Evolutionary conservation across 2,113 vertebrate species (phyloP).

Genomic region (Tetrao urogallus): DNA sequence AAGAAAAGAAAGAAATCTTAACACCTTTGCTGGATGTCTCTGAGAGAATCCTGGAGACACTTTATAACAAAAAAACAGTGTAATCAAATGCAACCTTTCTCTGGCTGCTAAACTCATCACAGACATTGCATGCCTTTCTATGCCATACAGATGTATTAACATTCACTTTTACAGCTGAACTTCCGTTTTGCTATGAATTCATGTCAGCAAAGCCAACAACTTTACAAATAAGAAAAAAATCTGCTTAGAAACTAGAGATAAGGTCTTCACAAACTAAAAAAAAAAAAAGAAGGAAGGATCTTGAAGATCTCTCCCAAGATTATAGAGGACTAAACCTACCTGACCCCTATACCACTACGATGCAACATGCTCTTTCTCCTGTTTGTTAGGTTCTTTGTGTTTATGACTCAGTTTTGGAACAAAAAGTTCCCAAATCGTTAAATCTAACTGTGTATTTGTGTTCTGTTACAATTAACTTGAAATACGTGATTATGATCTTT

Average conservation of each 20-base stretch:
- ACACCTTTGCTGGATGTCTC: not conserved
- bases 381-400: not conserved
- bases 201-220: not conserved
- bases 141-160: not conserved
- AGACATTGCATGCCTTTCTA: not conserved
- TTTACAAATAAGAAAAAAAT: not conserved
- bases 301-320: not conserved
- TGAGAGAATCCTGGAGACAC: not conserved
- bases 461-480: slow-evolving; percentile 28
- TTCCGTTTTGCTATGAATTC: not conserved
- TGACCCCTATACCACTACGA: rapidly evolving
- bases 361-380: not conserved
- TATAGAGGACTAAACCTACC: not conserved
- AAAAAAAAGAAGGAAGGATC: not conserved
- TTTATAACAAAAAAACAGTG: not conserved
- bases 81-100: not conserved
- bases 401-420: slow-evolving; percentile 51
- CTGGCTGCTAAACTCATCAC: slow-evolving; percentile 31
- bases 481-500: slow-evolving; percentile 1
- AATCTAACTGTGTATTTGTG: slow-evolving; percentile 29
- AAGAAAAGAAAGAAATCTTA: not conserved
- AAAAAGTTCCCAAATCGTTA: slow-evolving; percentile 5
- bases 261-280: not conserved
- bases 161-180: not conserved
- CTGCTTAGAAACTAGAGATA: not conserved